phyloP scores from a whole-genome alignment of 2,797 vertebrate species.

The Valencia hispanica region DNA sequence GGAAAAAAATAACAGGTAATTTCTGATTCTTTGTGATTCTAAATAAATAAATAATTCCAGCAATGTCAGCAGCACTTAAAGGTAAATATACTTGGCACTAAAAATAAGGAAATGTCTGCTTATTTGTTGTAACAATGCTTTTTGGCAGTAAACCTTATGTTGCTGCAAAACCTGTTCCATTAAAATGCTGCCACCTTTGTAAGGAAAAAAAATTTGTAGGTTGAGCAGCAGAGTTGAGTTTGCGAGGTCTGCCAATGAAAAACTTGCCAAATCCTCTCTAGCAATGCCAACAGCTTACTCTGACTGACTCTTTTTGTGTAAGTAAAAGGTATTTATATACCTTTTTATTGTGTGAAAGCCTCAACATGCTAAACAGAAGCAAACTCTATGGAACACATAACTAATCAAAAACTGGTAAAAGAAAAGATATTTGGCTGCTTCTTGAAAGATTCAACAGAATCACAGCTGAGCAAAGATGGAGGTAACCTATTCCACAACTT shows the following conservation, averaged over 20 bases:
- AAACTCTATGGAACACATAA: not conserved
- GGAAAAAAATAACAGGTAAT: constrained; percentile 31
- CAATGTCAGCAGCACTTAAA: constrained; percentile 32
- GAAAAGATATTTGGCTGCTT: not conserved
- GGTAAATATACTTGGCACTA: constrained; percentile 8
- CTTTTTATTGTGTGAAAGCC: not conserved
- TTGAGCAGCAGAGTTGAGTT: not conserved
- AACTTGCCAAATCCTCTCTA: not conserved
- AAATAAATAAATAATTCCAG: constrained; percentile 30
- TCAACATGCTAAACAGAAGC: not conserved
- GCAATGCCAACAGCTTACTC: not conserved
- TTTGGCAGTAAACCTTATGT: too few species aligned
- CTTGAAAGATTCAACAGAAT: not conserved
- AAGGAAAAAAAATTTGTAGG: not conserved
- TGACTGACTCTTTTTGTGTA: not conserved
- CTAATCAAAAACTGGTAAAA: not conserved
- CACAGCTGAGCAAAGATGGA: not conserved
- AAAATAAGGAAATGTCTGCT: not conserved
- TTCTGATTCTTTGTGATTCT: constrained; percentile 31
- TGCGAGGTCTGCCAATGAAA: not conserved
- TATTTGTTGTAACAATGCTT: not conserved
- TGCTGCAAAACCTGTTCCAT: too few species aligned
- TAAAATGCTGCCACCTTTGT: too few species aligned
- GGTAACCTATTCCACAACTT: not conserved
- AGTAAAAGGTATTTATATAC: not conserved